Evolutionary conservation across 2,888 invertebrate species (phyloP).

Genomic region (Petrolisthes manimaculis): DNA sequence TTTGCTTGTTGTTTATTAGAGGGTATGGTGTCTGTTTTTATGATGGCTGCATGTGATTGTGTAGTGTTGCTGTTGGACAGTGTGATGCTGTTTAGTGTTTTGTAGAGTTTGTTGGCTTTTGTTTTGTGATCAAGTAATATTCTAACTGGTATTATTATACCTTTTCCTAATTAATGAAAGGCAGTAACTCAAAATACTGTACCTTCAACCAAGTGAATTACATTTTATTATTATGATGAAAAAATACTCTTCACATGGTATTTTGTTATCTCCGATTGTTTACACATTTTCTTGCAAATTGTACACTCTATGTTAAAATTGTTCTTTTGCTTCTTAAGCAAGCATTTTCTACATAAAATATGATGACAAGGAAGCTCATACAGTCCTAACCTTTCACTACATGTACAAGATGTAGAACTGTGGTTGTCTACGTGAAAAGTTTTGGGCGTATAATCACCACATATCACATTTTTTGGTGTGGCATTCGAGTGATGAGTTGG

Average conservation of each 20-base stretch:
- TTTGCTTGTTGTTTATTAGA: too few relatives aligned
- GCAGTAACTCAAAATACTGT: not conserved
- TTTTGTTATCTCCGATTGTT: slow-evolving; percentile 25
- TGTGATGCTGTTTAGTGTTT: too few relatives aligned
- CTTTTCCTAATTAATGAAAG: too few relatives aligned
- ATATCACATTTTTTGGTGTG: slow-evolving; percentile 30
- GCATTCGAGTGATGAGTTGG: slow-evolving; percentile 28
- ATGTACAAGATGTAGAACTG: slow-evolving; percentile 27
- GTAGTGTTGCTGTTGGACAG: too few relatives aligned
- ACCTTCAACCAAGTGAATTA: not conserved
- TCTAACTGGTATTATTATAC: too few relatives aligned
- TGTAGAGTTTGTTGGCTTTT: too few relatives aligned
- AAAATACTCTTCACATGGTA: slow-evolving; percentile 52
- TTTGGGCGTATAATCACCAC: slow-evolving; percentile 30
- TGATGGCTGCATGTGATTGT: too few relatives aligned
- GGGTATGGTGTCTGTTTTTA: too few relatives aligned
- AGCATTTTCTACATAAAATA: slow-evolving; percentile 41
- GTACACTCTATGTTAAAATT: slow-evolving; percentile 19
- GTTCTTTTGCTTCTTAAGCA: slow-evolving; percentile 10
- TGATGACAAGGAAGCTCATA: slow-evolving; percentile 40
- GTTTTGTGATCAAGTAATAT: too few relatives aligned
- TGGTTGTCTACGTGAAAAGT: not conserved
- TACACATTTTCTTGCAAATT: slow-evolving; percentile 26
- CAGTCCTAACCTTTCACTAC: slow-evolving; percentile 35
- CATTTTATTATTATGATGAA: slow-evolving; percentile 1